Percentiles rank a stretch among this genome's conserved stretches.
phyloP scores from a whole-genome alignment of 2,113 vertebrate species.

The Eclectus roratus region DNA sequence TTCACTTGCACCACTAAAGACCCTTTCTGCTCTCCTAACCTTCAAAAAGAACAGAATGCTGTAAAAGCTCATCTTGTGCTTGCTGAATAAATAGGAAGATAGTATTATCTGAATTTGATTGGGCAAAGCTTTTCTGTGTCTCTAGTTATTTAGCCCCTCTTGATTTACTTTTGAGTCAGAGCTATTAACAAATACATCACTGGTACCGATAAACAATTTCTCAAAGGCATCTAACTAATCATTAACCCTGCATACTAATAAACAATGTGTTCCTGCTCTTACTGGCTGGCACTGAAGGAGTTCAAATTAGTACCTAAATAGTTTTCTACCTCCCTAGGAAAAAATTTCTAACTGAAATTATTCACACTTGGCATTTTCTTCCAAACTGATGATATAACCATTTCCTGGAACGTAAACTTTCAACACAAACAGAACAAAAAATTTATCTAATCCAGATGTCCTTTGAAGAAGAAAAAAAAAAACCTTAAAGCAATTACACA shows the following conservation, averaged over 20 bases:
- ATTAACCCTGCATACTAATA: not conserved
- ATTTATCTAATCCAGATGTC: conserved; percentile 37
- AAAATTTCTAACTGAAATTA: not conserved
- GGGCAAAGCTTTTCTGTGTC: not conserved
- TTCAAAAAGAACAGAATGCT: not conserved
- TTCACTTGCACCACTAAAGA: not conserved
- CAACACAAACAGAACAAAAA: conserved; percentile 11
- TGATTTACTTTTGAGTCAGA: conserved; percentile 2
- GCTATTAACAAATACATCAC: not conserved
- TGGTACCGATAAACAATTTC: not conserved
- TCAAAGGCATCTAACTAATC: not conserved
- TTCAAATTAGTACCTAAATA: not conserved
- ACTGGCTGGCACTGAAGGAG: not conserved
- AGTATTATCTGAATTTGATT: not conserved
- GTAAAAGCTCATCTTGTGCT: not conserved
- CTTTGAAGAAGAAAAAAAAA: not conserved
- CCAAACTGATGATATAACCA: conserved; percentile 1
- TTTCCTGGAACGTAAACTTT: conserved; percentile 31
- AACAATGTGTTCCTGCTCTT: not conserved
- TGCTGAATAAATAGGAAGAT: not conserved
- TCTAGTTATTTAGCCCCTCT: not conserved
- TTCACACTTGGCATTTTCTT: not conserved
- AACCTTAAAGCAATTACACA: not conserved
- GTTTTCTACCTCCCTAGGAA: not conserved
- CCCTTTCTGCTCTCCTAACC: not conserved